Conservation (phyloP, 2,113 vertebrate species). For the Tylochromis polylepis region DNA sequence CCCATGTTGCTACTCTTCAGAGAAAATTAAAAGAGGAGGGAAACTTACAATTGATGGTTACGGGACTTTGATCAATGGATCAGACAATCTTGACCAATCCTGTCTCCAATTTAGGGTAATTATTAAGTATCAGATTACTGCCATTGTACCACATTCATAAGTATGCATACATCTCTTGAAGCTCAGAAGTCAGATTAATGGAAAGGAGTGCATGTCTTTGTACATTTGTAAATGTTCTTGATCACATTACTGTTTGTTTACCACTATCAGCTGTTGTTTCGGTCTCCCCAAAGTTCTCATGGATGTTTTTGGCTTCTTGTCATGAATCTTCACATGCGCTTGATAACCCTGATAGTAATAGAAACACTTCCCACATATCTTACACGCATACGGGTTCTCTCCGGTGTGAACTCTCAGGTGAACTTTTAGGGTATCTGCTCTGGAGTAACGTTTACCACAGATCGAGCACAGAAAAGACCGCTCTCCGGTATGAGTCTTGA, state of each 20-base stretch:
- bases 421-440: slow-evolving; percentile 6
- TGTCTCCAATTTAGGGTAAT: background rate
- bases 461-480: slow-evolving; percentile 20
- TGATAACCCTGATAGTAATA: slow-evolving; percentile 24
- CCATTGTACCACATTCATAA: background rate
- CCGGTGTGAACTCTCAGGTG: slow-evolving; percentile 52
- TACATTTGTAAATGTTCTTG: background rate
- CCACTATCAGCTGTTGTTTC: background rate
- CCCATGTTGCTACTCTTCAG: too few relatives aligned
- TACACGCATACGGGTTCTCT: slow-evolving; percentile 54
- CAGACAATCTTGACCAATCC: background rate
- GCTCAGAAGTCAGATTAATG: background rate
- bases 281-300: slow-evolving; percentile 32
- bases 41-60: too few relatives aligned
- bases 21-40: too few relatives aligned
- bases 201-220: background rate
- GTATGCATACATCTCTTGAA: background rate
- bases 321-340: slow-evolving; percentile 24
- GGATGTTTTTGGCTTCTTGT: slow-evolving; percentile 30
- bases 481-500: slow-evolving; percentile 26
- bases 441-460: slow-evolving; percentile 41
- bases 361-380: slow-evolving; percentile 52
- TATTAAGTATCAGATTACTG: background rate
- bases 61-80: background rate
- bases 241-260: background rate